Evolutionary conservation across 2,113 vertebrate genomes (phyloP).

Genomic region (Alligator sinensis): DNA sequence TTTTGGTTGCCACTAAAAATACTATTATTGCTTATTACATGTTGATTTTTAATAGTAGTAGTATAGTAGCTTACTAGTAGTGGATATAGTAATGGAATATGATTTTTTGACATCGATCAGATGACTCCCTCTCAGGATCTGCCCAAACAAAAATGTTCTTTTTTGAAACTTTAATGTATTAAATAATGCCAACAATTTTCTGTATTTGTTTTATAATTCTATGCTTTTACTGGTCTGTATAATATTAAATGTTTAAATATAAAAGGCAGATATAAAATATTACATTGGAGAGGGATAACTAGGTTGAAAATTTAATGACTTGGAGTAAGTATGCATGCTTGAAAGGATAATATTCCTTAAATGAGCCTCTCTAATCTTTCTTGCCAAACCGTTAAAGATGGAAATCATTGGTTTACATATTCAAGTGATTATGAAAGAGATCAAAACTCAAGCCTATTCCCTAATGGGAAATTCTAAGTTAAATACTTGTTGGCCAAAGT

Average conservation of each 20-base stretch:
- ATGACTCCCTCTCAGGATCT: background rate
- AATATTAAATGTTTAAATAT: slow-evolving; percentile 1
- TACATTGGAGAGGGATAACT: background rate
- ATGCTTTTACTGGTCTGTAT: background rate
- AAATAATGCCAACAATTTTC: too few relatives aligned
- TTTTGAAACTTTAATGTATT: background rate
- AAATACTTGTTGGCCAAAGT: slow-evolving; percentile 39
- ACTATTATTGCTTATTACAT: background rate
- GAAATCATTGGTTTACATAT: slow-evolving; percentile 50
- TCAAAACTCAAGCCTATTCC: slow-evolving; percentile 24
- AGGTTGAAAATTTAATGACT: slow-evolving; percentile 28
- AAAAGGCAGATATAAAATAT: slow-evolving; percentile 16
- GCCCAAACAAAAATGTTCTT: background rate
- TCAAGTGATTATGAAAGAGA: slow-evolving; percentile 47
- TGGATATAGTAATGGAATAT: background rate
- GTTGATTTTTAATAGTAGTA: background rate
- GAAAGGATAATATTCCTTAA: slow-evolving; percentile 50
- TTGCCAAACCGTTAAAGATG: slow-evolving; percentile 37
- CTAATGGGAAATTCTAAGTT: slow-evolving; percentile 20
- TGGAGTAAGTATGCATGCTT: slow-evolving; percentile 29
- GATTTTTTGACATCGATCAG: background rate
- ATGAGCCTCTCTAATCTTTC: slow-evolving; percentile 28
- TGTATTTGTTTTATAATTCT: too few relatives aligned
- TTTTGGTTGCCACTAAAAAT: background rate
- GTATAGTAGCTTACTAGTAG: background rate